A percentile compares a stretch with the other conserved stretches of the same genome.
Conservation (phyloP, 2,113 vertebrate species). For the Edolisoma coerulescens region DNA sequence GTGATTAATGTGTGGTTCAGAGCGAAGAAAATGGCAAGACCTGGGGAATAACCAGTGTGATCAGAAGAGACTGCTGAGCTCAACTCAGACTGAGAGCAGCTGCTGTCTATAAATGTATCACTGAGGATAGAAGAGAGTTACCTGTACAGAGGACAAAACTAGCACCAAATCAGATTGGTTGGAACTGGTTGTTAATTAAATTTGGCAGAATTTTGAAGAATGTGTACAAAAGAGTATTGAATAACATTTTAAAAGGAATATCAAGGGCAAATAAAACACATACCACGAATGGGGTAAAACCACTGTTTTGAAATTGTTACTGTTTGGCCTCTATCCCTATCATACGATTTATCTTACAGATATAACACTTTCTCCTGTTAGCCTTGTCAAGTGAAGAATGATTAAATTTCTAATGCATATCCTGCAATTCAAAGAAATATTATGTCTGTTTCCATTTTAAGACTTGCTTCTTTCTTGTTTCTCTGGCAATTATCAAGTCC, state of each 20-base stretch:
- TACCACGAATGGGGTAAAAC: neutral
- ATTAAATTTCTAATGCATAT: neutral
- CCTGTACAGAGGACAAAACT: neutral
- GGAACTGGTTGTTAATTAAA: neutral
- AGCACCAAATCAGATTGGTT: neutral
- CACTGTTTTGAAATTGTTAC: neutral
- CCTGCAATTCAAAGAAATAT: neutral
- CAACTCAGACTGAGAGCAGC: neutral
- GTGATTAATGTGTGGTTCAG: neutral
- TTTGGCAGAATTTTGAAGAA: neutral
- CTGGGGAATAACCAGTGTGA: neutral
- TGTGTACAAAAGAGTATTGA: neutral
- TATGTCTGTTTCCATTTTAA: neutral
- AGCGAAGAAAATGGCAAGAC: fast-evolving
- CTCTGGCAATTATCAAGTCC: neutral
- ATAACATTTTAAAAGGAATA: neutral
- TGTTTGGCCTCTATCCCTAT: neutral
- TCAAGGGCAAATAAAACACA: neutral
- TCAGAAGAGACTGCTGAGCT: neutral
- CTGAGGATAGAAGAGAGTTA: neutral
- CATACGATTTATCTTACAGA: neutral
- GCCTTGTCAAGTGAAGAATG: neutral
- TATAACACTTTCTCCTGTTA: neutral
- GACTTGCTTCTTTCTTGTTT: neutral
- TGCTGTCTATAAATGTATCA: neutral